A percentile compares a stretch with the other conserved stretches of the same genome.
These are phyloP conservation scores for Dasypus novemcinctus DNA, from an alignment of 2,113 vertebrate genomes.

Conservation along the genomic window DNA sequence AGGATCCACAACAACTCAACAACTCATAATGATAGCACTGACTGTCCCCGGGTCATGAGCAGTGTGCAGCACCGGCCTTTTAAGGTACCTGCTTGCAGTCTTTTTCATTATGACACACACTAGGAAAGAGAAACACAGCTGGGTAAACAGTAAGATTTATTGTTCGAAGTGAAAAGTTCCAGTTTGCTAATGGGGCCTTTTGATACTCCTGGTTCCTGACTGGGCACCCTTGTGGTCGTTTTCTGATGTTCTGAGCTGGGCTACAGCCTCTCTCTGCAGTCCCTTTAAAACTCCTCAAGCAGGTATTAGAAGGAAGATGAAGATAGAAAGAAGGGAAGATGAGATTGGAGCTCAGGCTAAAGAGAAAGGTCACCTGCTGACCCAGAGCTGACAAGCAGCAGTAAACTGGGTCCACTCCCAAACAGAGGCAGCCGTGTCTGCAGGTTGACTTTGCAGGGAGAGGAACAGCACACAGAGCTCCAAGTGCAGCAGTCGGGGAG, in stretches of 20 bases:
- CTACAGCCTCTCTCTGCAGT: conserved; percentile 19
- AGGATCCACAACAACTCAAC: background rate
- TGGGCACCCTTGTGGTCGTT: background rate
- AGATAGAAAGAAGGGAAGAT: background rate
- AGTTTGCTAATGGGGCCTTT: background rate
- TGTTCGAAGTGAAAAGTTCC: background rate
- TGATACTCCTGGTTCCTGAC: background rate
- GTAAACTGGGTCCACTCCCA: background rate
- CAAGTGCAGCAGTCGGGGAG: background rate
- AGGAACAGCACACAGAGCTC: background rate
- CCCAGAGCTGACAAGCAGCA: background rate
- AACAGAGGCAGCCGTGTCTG: background rate
- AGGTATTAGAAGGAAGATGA: conserved; percentile 7
- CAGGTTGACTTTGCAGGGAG: conserved; percentile 30
- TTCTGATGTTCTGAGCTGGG: background rate
- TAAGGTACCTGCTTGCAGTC: background rate
- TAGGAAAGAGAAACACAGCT: background rate
- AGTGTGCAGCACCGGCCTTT: background rate
- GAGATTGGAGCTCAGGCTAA: background rate
- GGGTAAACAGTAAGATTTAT: background rate
- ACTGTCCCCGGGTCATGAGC: background rate
- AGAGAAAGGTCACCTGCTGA: background rate
- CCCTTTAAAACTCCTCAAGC: conserved; percentile 39
- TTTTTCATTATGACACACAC: background rate
- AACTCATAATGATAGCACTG: background rate